Conservation (phyloP, 2,888 invertebrate genomes). For the Tenthredo notha region DNA sequence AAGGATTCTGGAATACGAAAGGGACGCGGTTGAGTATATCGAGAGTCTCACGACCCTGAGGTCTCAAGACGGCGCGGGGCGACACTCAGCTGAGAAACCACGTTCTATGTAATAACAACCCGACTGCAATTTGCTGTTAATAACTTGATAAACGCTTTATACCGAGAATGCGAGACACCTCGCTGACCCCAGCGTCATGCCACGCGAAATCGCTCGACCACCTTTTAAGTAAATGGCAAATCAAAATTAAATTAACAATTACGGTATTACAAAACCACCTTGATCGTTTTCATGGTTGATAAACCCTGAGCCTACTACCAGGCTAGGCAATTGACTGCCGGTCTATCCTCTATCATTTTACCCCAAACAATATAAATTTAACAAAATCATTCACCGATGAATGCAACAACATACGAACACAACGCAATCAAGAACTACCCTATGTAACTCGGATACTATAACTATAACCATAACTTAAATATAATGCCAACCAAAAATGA, state of each 20-base stretch:
- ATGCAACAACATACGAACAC: background rate
- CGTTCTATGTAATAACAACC: slow-evolving; percentile 63
- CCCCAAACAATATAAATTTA: background rate
- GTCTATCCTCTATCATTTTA: slow-evolving; percentile 18
- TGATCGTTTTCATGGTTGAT: slow-evolving; percentile 34
- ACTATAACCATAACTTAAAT: background rate
- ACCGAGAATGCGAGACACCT: slow-evolving; percentile 53
- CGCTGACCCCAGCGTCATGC: slow-evolving; percentile 42
- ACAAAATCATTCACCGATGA: background rate
- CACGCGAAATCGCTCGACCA: slow-evolving; percentile 51
- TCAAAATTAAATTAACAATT: slow-evolving; percentile 50
- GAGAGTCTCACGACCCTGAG: slow-evolving; percentile 63
- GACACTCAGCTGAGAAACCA: slow-evolving; percentile 60
- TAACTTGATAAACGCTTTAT: slow-evolving; percentile 63
- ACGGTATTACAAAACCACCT: slow-evolving; percentile 1
- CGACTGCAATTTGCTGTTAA: slow-evolving; percentile 64
- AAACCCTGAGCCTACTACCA: slow-evolving; percentile 7
- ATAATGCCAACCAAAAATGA: background rate
- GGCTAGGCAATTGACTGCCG: slow-evolving; percentile 1
- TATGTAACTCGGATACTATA: background rate
- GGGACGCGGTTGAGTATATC: slow-evolving; percentile 32
- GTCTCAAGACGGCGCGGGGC: slow-evolving; percentile 55
- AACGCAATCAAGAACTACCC: background rate
- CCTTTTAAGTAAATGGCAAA: slow-evolving; percentile 51
- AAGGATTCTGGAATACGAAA: slow-evolving; percentile 25